These are phyloP conservation scores for Ophioninae sp. DNA, from an alignment of 2,888 invertebrate species.

Conservation along the genomic window DNA sequence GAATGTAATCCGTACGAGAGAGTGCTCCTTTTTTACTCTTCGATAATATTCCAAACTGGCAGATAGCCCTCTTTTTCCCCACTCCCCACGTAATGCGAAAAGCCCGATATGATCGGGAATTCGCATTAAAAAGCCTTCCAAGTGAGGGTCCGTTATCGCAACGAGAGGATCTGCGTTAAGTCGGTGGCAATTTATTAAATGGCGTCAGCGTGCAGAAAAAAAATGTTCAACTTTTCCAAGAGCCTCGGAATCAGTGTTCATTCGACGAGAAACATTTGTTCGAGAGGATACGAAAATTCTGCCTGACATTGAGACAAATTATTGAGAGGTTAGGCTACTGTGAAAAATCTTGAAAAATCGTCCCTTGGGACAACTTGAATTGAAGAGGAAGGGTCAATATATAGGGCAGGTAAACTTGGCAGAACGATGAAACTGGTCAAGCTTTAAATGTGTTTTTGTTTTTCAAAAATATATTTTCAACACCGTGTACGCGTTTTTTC, in stretches of 20 bases:
- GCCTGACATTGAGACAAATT: neutral
- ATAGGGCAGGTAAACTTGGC: too few species aligned
- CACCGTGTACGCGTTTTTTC: too few species aligned
- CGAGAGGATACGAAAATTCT: neutral
- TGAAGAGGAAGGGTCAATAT: too few species aligned
- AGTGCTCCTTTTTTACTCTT: slow-evolving; percentile 12
- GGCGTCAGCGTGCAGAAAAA: neutral
- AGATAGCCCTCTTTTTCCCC: slow-evolving; percentile 21
- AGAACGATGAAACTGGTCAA: too few species aligned
- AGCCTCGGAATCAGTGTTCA: neutral
- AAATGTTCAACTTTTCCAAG: neutral
- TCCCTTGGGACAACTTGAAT: too few species aligned
- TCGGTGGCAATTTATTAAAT: neutral
- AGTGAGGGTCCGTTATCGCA: neutral
- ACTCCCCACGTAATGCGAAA: slow-evolving; percentile 7
- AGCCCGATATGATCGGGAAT: slow-evolving; percentile 20
- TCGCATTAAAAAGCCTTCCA: slow-evolving; percentile 17
- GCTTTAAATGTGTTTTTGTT: too few species aligned
- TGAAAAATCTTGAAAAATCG: too few species aligned
- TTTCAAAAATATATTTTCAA: too few species aligned
- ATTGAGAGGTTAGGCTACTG: too few species aligned
- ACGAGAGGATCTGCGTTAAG: neutral
- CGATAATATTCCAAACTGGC: slow-evolving; percentile 33
- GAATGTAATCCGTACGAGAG: slow-evolving; percentile 42
- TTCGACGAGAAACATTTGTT: neutral